Evolutionary conservation across 2,113 vertebrate genomes (phyloP).

Genomic region (Noctilio leporinus): DNA sequence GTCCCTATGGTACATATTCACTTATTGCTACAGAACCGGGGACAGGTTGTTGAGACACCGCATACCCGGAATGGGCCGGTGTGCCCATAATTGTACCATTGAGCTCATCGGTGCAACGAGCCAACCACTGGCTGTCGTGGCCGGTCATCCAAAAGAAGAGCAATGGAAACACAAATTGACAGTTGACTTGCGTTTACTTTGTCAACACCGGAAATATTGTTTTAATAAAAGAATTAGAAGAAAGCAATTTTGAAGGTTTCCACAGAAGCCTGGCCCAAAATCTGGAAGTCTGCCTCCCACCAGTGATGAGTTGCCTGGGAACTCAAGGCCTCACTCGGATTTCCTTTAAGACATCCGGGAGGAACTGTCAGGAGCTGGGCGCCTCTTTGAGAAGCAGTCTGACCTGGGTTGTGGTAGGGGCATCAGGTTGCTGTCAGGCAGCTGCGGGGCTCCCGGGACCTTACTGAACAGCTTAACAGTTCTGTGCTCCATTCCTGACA

Average conservation of each 20-base stretch:
- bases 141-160: neutral
- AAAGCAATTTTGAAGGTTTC: neutral
- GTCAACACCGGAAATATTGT: neutral
- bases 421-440: neutral
- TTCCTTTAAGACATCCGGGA: neutral
- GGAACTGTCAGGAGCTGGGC: neutral
- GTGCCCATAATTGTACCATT: neutral
- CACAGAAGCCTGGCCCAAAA: neutral
- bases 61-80: accelerated
- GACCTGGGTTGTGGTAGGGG: neutral
- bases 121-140: neutral
- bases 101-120: neutral
- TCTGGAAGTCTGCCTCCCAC: neutral
- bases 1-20: neutral
- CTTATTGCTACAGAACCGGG: neutral
- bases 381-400: neutral
- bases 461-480: neutral
- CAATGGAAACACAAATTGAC: neutral
- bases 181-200: neutral
- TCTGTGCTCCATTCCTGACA: neutral
- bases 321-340: neutral
- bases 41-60: neutral
- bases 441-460: neutral
- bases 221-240: neutral
- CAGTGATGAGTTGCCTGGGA: neutral